phyloP scores from a whole-genome alignment of 1,140 invertebrate genomes.

The Drosophila seguyi region DNA sequence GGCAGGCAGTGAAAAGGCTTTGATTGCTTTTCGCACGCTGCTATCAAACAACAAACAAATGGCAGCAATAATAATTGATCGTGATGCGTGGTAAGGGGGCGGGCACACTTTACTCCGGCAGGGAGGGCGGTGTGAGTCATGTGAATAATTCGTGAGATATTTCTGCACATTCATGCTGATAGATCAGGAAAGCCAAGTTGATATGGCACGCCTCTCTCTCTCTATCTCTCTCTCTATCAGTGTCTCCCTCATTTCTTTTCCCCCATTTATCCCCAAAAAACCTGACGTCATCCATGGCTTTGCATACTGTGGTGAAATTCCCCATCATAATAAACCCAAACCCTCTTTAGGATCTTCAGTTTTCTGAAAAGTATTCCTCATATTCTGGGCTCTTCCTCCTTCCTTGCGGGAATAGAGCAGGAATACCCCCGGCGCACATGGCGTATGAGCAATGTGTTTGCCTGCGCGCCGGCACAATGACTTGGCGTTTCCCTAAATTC shows the following conservation, averaged over 20 bases:
- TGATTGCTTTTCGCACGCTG: conserved; percentile 40
- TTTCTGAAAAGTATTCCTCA: background rate
- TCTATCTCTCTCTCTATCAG: background rate
- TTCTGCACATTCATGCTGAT: conserved; percentile 60
- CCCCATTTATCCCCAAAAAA: conserved; percentile 5
- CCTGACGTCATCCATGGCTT: conserved; percentile 28
- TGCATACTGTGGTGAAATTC: conserved; percentile 50
- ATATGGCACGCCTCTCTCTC: conserved; percentile 21
- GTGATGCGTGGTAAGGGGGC: conserved; percentile 32
- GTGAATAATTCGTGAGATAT: conserved; percentile 43
- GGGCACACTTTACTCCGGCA: background rate
- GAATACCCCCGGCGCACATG: conserved; percentile 35
- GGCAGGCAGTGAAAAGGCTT: conserved; percentile 20
- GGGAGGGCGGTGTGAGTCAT: conserved; percentile 35
- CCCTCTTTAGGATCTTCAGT: background rate
- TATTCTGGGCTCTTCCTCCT: background rate
- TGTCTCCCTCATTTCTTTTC: background rate
- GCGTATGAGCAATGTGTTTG: conserved; percentile 43
- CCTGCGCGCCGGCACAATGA: conserved; percentile 28
- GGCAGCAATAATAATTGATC: conserved; percentile 47
- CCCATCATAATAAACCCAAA: background rate
- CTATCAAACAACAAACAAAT: conserved; percentile 36
- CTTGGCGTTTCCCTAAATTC: background rate
- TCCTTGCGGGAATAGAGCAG: conserved; percentile 1
- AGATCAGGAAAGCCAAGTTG: conserved; percentile 41